These are phyloP conservation scores for Coluber constrictor DNA, from an alignment of 2,797 vertebrate genomes.

Conservation along the genomic window DNA sequence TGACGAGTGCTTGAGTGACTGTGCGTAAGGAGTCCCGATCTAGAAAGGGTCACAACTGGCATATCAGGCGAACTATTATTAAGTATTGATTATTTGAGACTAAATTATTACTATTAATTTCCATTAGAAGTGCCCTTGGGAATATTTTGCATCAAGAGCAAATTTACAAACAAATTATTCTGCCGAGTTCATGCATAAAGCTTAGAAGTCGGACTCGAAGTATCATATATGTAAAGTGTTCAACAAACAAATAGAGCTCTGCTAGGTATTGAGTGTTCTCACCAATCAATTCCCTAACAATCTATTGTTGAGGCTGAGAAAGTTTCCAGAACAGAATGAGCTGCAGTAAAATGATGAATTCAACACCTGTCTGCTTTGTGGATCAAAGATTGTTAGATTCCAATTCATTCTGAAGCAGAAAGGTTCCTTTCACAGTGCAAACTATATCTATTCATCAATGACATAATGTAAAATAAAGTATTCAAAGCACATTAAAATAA, in stretches of 20 bases:
- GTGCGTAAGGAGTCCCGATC: too few species aligned
- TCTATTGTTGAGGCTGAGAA: background rate
- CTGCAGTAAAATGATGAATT: background rate
- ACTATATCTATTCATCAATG: background rate
- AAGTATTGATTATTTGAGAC: conserved; percentile 1
- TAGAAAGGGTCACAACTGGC: too few species aligned
- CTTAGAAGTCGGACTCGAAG: background rate
- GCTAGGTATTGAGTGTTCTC: background rate
- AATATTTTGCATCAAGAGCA: background rate
- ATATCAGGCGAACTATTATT: background rate
- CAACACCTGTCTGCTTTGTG: background rate
- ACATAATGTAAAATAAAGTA: background rate
- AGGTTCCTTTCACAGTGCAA: background rate
- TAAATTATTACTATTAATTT: background rate
- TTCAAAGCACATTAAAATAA: background rate
- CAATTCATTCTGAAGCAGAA: background rate
- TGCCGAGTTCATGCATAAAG: background rate
- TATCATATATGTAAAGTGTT: background rate
- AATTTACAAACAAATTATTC: background rate
- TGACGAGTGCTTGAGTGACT: too few species aligned
- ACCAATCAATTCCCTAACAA: background rate
- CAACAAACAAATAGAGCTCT: background rate
- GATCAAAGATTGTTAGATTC: background rate
- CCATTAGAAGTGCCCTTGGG: conserved; percentile 11
- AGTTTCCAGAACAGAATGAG: background rate